These are phyloP conservation scores for Drosophila truncata DNA, from an alignment of 1,140 invertebrate species.

Conservation along the genomic window DNA sequence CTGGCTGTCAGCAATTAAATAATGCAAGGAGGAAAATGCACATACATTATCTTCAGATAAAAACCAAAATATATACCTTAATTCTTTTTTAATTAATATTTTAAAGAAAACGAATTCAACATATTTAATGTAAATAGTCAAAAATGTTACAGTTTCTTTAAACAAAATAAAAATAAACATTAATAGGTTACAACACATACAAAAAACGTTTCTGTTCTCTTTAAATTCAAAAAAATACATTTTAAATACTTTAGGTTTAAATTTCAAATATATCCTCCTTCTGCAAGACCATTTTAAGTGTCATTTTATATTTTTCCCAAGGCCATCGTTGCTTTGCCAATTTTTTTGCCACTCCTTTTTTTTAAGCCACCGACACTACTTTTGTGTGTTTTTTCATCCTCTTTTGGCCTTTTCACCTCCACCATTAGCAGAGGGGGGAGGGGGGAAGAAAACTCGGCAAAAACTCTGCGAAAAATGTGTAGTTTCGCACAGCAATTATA, in stretches of 20 bases:
- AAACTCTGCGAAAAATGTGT: conserved; percentile 53
- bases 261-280: neutral
- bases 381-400: conserved; percentile 16
- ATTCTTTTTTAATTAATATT: neutral
- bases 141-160: neutral
- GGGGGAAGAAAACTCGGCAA: conserved; percentile 29
- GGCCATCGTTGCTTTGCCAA: conserved; percentile 32
- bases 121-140: no score
- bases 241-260: neutral
- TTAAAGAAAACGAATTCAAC: neutral
- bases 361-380: conserved; percentile 39
- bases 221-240: neutral
- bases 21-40: neutral
- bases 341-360: conserved; percentile 14
- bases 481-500: conserved; percentile 67
- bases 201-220: neutral
- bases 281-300: conserved; percentile 14
- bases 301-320: neutral
- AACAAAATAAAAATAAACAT: neutral
- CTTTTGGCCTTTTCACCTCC: conserved; percentile 15
- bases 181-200: neutral
- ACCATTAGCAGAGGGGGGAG: conserved; percentile 8
- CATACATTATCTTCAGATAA: neutral
- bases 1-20: conserved; percentile 31
- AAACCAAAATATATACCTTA: neutral